Evolutionary conservation across 2,888 invertebrate genomes (phyloP).

Genomic region (Acrocyrtus sp.): DNA sequence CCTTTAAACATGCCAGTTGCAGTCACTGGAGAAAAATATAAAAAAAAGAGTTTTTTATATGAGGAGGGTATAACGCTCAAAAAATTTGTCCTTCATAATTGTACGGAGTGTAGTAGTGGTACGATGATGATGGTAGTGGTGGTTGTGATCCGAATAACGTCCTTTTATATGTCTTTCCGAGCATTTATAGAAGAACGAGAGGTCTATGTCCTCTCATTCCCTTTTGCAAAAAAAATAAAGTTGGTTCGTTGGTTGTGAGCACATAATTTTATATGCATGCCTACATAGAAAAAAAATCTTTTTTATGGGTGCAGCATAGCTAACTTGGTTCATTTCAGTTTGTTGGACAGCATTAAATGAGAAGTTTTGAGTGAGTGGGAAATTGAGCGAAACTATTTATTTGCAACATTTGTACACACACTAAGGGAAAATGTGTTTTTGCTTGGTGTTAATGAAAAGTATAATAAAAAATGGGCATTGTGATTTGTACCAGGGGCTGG

Average conservation of each 20-base stretch:
- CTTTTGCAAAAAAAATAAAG: no score
- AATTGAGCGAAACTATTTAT: slow-evolving; percentile 4
- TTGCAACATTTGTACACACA: background rate
- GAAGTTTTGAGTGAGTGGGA: no score
- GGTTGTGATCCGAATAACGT: no score
- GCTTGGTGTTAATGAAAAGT: slow-evolving; percentile 37
- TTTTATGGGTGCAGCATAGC: no score
- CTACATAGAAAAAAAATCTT: no score
- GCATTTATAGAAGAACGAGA: slow-evolving; percentile 15
- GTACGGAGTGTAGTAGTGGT: no score
- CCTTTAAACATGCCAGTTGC: slow-evolving; percentile 47
- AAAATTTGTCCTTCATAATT: no score
- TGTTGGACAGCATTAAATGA: background rate
- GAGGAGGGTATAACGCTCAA: no score
- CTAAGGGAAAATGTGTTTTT: background rate
- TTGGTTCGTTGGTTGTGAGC: no score
- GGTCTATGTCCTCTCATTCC: slow-evolving; percentile 39
- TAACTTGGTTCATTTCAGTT: no score
- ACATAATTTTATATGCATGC: no score
- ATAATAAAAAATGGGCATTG: slow-evolving; percentile 3
- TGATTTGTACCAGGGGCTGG: background rate
- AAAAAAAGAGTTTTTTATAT: slow-evolving; percentile 13
- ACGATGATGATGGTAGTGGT: background rate
- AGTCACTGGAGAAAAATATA: slow-evolving; percentile 5
- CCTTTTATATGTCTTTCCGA: no score